phyloP scores from a whole-genome alignment of 2,888 invertebrate genomes.

The Psylliodes chrysocephalus region DNA sequence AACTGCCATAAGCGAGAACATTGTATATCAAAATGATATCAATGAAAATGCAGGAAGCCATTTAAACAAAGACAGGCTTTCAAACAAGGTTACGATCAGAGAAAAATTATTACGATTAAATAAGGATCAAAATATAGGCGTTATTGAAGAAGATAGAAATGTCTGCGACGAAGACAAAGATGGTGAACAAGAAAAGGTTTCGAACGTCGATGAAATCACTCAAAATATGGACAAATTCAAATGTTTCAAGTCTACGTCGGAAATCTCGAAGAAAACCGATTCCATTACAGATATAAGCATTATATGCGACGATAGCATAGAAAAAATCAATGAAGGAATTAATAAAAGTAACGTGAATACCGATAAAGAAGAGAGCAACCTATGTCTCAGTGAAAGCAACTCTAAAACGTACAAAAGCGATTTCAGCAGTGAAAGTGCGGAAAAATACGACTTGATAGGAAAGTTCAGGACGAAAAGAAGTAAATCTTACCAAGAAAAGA shows the following conservation, averaged over 20 bases:
- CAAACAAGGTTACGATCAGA: background rate
- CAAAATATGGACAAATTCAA: background rate
- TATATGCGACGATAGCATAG: no score
- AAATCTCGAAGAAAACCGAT: background rate
- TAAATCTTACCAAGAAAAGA: no score
- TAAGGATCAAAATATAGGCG: background rate
- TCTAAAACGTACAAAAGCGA: background rate
- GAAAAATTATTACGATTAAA: background rate
- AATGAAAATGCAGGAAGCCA: background rate
- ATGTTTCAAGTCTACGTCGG: background rate
- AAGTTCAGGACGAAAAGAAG: no score
- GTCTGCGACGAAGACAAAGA: background rate
- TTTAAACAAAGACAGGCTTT: background rate
- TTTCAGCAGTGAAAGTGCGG: background rate
- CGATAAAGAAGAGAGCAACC: conserved; percentile 17
- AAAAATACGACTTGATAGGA: background rate
- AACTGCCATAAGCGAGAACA: conserved; percentile 2
- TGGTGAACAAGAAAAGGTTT: background rate
- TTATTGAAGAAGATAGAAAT: background rate
- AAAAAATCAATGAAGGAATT: background rate
- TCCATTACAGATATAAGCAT: background rate
- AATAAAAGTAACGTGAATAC: no score
- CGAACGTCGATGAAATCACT: background rate
- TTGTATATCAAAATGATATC: background rate
- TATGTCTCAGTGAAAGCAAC: background rate